Conservation (phyloP, 2,797 vertebrate species). For the Dicrostonyx torquatus region DNA sequence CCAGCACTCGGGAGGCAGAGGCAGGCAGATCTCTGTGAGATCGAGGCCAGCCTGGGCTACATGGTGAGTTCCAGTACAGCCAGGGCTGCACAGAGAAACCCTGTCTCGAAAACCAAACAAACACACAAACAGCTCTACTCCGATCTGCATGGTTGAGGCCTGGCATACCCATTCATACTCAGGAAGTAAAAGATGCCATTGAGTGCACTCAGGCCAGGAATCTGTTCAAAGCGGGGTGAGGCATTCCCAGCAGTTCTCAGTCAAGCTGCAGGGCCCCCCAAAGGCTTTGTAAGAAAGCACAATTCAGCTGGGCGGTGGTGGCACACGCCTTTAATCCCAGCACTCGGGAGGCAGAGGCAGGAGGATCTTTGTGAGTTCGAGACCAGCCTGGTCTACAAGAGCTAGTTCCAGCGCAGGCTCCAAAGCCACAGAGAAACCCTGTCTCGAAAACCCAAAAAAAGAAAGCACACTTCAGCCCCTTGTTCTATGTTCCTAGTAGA, state of each 20-base stretch:
- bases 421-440: no score
- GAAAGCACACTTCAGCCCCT: neutral
- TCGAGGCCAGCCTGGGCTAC: neutral
- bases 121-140: neutral
- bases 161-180: neutral
- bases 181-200: neutral
- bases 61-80: neutral
- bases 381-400: no score
- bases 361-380: no score
- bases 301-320: no score
- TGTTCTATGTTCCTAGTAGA: neutral
- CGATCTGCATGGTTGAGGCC: neutral
- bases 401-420: no score
- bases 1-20: neutral
- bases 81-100: neutral
- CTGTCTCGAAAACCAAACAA: neutral
- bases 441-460: no score
- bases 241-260: neutral
- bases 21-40: neutral
- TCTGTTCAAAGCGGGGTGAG: neutral
- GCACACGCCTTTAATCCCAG: no score
- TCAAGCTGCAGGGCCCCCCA: neutral
- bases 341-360: no score
- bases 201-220: rapidly evolving
- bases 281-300: neutral